Conservation (phyloP, 2,797 vertebrate genomes). For the Catamblyrhynchus diadema region DNA sequence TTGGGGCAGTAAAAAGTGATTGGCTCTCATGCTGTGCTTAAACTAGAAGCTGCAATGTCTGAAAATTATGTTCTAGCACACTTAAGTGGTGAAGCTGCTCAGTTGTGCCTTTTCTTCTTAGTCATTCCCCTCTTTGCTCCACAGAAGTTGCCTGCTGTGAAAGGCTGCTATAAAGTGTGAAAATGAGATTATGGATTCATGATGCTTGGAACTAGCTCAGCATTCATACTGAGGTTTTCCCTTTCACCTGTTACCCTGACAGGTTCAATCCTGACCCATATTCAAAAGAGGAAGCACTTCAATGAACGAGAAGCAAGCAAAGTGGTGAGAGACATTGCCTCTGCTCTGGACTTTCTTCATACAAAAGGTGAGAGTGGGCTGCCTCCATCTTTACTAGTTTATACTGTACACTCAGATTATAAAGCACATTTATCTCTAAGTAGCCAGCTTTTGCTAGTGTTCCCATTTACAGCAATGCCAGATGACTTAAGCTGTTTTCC, state of each 20-base stretch:
- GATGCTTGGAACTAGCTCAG: background rate
- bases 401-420: background rate
- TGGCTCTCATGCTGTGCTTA: background rate
- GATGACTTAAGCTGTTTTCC: background rate
- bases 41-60: background rate
- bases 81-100: background rate
- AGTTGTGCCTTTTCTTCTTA: background rate
- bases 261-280: conserved; percentile 95
- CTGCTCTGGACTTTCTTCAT: conserved; percentile 93
- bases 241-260: background rate
- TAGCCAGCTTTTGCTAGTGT: background rate
- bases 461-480: background rate
- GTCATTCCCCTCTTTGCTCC: background rate
- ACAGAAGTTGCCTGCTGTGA: background rate
- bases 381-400: background rate
- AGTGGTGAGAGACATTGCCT: conserved; percentile 91
- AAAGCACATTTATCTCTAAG: background rate
- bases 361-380: conserved; percentile 85
- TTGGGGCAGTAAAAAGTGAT: background rate
- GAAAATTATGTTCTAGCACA: background rate
- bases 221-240: background rate
- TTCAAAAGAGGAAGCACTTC: conserved; percentile 93
- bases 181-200: background rate
- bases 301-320: conserved; percentile 93
- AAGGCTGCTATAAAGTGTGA: background rate